Evolutionary conservation across 64 coral and sea anemone species (phyloP), one percentile per base, ranked within the genome.

Genomic region (Catalaphyllia jardinei): DNA sequence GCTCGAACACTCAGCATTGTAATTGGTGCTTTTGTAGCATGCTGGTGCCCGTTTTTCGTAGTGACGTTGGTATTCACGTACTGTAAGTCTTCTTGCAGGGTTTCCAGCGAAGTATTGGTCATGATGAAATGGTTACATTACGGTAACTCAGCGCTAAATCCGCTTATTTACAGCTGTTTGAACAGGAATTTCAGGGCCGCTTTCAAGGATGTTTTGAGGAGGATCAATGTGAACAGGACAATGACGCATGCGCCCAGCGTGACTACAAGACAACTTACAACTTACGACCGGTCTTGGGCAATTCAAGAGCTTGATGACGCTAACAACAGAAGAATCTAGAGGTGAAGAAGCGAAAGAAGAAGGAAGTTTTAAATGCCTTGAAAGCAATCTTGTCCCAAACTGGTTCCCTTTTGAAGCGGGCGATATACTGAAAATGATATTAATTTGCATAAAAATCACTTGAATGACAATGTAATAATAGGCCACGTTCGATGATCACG

Each of bases 61-160:
- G 77, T 87, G 12, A 67, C 72, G 10, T 50, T 94, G 29, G 18
- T 91, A 3, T 79, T 39, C n/a, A 83, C 67, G 20, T 94, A 94
- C 74, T 94, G 74, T 76, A 87, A 91, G 7, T 18, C 76, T 46
- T 46, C 42, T 39, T 87, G 51, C 67, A 29, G 42, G 1, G 25
- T 94, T 50, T 52, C 49, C 14, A 27, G 38, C 0, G 75, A 86
- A 18, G 46, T 91, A 20, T 80, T 75, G 0, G 72, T 82, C 18
- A 31, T 90, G 71, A 87, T 88, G 30, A 97, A 97, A 39, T 97
- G 95, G 95, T 92, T 97, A 82, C 91, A 91, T 25, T 97, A 93
- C 59, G 79, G 87, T 19, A 97, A 97, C 77, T 93, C 91, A 25
- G 91, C 90, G 0, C 85, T 97, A 52, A 97, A 97, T 71, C 95